Evolutionary conservation across 2,113 vertebrate genomes (phyloP).

Genomic region (Calypte anna): DNA sequence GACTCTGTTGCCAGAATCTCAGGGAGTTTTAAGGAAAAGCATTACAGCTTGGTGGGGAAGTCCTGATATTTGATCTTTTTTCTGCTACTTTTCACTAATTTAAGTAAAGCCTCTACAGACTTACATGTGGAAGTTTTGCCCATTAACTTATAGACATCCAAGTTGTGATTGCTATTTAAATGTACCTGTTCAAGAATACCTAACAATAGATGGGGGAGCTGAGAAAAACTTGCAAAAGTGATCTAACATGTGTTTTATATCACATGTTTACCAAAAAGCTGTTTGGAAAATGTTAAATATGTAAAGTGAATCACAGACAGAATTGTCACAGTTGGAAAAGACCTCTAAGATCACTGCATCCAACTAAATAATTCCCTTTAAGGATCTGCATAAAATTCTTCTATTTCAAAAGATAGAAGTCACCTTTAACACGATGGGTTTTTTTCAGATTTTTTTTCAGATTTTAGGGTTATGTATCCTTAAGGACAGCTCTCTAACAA

Average conservation of each 20-base stretch:
- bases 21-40: neutral
- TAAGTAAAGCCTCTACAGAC: neutral
- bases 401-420: neutral
- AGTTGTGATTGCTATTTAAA: neutral
- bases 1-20: neutral
- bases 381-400: neutral
- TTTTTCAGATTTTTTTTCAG: neutral
- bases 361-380: neutral
- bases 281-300: neutral
- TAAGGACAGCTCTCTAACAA: neutral
- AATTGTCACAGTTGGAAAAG: too few species aligned
- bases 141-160: neutral
- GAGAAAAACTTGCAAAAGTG: neutral
- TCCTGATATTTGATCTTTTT: neutral
- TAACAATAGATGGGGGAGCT: accelerated
- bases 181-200: neutral
- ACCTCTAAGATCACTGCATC: too few species aligned
- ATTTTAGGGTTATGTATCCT: neutral
- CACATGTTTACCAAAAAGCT: neutral
- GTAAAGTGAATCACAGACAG: neutral
- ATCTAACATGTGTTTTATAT: neutral
- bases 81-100: neutral
- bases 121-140: neutral
- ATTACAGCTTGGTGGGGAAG: neutral
- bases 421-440: neutral